These are phyloP conservation scores for Oreochromis niloticus DNA, from an alignment of 2,113 vertebrate genomes.

Conservation along the genomic window DNA sequence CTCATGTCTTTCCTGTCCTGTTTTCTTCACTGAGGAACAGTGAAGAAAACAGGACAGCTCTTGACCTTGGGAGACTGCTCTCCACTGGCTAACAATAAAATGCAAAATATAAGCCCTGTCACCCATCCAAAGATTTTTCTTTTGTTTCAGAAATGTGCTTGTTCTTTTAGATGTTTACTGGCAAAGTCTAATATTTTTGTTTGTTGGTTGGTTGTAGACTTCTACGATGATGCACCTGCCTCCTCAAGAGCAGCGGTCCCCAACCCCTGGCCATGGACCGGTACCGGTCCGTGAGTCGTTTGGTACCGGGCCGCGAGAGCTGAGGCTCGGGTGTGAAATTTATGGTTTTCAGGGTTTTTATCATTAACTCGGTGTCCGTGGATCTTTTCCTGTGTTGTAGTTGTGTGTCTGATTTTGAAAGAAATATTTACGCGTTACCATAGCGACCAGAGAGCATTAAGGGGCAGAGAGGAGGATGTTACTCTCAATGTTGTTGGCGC, in stretches of 20 bases:
- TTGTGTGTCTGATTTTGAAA: neutral
- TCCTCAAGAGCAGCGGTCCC: neutral
- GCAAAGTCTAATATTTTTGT: neutral
- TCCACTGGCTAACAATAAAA: neutral
- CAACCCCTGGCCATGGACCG: neutral
- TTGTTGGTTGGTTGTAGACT: neutral
- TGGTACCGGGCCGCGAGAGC: neutral
- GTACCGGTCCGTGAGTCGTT: neutral
- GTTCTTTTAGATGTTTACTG: neutral
- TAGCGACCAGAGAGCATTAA: neutral
- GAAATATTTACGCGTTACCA: neutral
- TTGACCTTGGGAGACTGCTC: neutral
- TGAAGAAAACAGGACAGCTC: neutral
- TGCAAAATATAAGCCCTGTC: neutral
- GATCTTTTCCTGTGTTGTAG: neutral
- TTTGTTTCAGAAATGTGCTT: neutral
- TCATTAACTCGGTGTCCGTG: neutral
- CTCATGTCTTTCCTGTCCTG: neutral
- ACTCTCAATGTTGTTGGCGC: neutral
- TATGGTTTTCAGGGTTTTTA: neutral
- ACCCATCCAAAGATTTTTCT: neutral
- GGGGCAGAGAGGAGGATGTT: neutral
- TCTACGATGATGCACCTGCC: neutral
- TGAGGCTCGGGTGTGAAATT: neutral
- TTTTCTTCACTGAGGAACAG: neutral